Evolutionary conservation across 2,113 vertebrate genomes (phyloP).

Genomic region (Etheostoma spectabile): DNA sequence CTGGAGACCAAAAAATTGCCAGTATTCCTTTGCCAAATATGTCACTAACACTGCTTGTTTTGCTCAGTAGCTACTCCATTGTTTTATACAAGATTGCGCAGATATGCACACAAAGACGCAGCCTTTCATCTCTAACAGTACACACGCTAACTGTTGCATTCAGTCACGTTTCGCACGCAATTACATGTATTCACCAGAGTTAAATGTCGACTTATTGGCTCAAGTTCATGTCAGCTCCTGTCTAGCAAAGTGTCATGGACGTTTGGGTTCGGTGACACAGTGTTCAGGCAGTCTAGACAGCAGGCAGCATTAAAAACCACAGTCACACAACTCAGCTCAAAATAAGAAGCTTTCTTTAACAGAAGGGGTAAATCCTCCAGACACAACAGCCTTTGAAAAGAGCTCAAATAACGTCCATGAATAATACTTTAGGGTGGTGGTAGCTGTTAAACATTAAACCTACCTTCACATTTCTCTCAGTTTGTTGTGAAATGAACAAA

Average conservation of each 20-base stretch:
- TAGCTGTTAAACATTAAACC: neutral
- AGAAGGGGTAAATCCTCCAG: slow-evolving; percentile 50
- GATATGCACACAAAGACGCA: slow-evolving; percentile 27
- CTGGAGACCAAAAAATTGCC: slow-evolving; percentile 11
- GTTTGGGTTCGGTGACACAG: neutral
- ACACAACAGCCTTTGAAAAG: slow-evolving; percentile 44
- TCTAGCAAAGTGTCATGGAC: slow-evolving; percentile 26
- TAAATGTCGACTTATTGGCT: slow-evolving; percentile 1
- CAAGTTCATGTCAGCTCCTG: slow-evolving; percentile 22
- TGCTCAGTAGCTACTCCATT: slow-evolving; percentile 38
- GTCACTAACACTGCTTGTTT: slow-evolving; percentile 30
- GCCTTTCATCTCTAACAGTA: slow-evolving; percentile 43
- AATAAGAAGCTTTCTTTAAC: slow-evolving; percentile 74
- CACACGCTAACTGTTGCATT: slow-evolving; percentile 3
- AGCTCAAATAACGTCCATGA: slow-evolving; percentile 11
- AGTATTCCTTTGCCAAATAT: slow-evolving; percentile 20
- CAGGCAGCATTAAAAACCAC: slow-evolving; percentile 23
- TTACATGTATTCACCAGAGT: slow-evolving; percentile 14
- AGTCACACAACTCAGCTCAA: slow-evolving; percentile 76
- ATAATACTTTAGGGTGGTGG: slow-evolving; percentile 12
- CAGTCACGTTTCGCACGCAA: slow-evolving; percentile 19
- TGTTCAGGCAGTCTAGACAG: slow-evolving; percentile 55
- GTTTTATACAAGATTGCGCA: slow-evolving; percentile 32
- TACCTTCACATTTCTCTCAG: neutral
- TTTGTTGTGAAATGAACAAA: neutral